Evolutionary conservation across 2,888 invertebrate genomes (phyloP).

Genomic region (Acanthoscelides obtectus): DNA sequence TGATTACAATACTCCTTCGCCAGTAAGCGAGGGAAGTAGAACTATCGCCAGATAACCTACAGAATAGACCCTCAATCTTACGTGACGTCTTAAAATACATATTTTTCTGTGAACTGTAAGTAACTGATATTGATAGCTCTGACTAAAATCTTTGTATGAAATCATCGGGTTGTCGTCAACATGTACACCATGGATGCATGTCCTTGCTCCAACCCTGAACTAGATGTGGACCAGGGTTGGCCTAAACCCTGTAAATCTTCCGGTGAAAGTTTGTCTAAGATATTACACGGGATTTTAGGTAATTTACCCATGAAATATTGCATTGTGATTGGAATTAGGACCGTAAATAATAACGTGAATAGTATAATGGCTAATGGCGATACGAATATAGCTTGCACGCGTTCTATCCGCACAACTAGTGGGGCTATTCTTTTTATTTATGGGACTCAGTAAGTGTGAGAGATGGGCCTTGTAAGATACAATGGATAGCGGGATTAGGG

Average conservation of each 20-base stretch:
- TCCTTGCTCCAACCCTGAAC: not conserved
- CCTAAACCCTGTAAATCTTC: constrained; percentile 20
- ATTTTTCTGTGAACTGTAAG: no score
- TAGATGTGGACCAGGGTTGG: not conserved
- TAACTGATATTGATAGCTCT: no score
- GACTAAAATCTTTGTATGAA: no score
- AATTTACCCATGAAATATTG: constrained; percentile 17
- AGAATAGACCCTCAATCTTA: no score
- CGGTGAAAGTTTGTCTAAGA: constrained; percentile 14
- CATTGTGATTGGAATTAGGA: constrained; percentile 13
- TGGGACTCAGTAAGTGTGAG: not conserved
- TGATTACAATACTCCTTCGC: no score
- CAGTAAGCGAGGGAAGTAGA: no score
- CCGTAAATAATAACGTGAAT: constrained; percentile 10
- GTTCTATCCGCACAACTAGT: not conserved
- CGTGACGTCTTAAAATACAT: no score
- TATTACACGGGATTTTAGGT: constrained; percentile 14
- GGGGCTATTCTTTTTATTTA: not conserved
- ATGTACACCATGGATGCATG: no score
- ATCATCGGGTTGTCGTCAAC: no score
- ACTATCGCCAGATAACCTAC: no score
- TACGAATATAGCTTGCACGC: not conserved
- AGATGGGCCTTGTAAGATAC: not conserved
- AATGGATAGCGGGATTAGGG: not conserved
- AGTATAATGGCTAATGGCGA: not conserved